A percentile compares a stretch with the other conserved stretches of the same genome.
Conservation (phyloP, 2,113 vertebrate species). For the Nannospalax galili region DNA sequence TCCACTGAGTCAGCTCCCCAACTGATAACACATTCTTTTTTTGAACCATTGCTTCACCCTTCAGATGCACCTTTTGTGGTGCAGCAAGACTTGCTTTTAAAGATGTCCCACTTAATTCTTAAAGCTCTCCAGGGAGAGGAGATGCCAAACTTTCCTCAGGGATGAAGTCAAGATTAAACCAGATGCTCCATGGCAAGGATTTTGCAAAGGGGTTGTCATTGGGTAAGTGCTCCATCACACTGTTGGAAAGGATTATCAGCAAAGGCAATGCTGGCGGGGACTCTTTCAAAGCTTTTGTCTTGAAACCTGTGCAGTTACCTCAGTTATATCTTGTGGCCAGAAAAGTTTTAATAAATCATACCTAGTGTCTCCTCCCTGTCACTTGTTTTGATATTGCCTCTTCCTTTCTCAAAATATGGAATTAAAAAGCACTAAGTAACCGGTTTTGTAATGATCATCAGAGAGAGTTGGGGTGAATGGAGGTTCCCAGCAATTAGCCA, state of each 20-base stretch:
- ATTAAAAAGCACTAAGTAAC: slow-evolving; percentile 1
- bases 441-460: neutral
- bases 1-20: neutral
- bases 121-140: neutral
- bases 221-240: neutral
- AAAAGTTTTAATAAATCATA: slow-evolving; percentile 41
- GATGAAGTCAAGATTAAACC: slow-evolving; percentile 40
- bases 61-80: neutral
- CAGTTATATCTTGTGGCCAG: neutral
- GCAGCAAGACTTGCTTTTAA: neutral
- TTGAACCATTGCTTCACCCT: neutral
- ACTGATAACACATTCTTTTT: neutral
- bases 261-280: neutral
- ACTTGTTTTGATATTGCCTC: slow-evolving; percentile 17
- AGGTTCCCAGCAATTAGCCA: slow-evolving; percentile 39
- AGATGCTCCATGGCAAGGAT: slow-evolving; percentile 5
- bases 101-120: neutral
- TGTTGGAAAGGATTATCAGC: rapidly evolving
- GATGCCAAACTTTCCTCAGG: neutral
- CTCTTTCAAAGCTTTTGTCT: neutral
- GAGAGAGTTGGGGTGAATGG: neutral
- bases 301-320: neutral
- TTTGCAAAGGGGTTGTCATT: neutral
- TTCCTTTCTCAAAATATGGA: slow-evolving; percentile 22
- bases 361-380: neutral